Evolutionary conservation across 1,140 invertebrate genomes (phyloP), one percentile per base, ranked within the genome.

Genomic region (Meloidogyne chitwoodi): DNA sequence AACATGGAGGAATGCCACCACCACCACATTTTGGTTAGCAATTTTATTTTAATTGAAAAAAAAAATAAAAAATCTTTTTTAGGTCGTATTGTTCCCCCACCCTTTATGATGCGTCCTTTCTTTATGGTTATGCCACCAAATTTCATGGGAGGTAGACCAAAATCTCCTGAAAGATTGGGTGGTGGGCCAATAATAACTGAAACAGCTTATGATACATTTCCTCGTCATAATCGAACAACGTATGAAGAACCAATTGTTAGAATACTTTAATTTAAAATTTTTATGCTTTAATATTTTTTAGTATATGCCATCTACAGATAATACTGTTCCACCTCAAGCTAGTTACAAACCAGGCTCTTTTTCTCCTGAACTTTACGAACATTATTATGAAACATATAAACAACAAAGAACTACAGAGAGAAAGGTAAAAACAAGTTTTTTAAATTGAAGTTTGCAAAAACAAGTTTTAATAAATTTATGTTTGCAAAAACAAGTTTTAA

Each of bases 151-250:
- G n/a, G n/a, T 8, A 19, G 44, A 19, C 68, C 64, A 10, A 76
- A 63, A 26, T 74, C 70, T 10, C 61, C 62, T 56, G 41, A 77
- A 61, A 22, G 65, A 34, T 14, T 63, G 19, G 75, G 64, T 62
- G 79, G 73, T 31, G 83, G 83, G 16, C 84, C 84, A 0, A 86
- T 85, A 38, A 86, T 86, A n/a, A 83, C 83, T 8, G 85, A 86
- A 31, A 78, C 84, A 22, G 71, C 85, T 8, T 86, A 86, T 61
- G 85, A 86, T 27, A 86, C 85, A 2, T 86, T 86, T 69, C 76
- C 79, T 31, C 48, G 85, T 24, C 48, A 79, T 61, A 44, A 70
- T 61, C 44, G 68, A 44, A 75, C 81, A 48, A 78, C 79, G 3
- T 87, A 82, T 68, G 85, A 86, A 79, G 85, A 86, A 48, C 86